phyloP scores from a whole-genome alignment of 2,113 vertebrate genomes.

The Geococcyx californianus region DNA sequence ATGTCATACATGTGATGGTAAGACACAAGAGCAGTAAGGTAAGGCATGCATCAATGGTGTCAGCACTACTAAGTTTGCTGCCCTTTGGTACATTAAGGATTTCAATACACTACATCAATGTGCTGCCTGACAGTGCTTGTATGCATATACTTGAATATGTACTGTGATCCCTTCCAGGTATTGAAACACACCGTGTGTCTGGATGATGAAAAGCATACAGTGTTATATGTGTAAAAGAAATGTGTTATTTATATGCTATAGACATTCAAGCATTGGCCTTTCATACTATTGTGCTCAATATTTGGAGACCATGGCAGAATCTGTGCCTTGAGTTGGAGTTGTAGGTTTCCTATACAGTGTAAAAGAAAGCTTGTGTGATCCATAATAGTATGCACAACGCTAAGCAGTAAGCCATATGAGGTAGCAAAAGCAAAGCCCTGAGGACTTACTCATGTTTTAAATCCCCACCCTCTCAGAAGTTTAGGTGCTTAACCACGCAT shows the following conservation, averaged over 20 bases:
- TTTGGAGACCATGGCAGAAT: not conserved
- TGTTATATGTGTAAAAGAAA: not conserved
- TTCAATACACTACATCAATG: not conserved
- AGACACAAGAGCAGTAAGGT: not conserved
- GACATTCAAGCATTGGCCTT: not conserved
- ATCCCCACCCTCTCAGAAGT: not conserved
- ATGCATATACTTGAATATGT: not conserved
- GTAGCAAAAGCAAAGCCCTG: not conserved
- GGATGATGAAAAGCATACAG: not conserved
- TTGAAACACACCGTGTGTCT: not conserved
- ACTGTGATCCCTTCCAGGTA: not conserved
- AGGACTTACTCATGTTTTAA: not conserved
- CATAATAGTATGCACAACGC: not conserved
- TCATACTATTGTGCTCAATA: not conserved
- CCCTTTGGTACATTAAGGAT: not conserved
- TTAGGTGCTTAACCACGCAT: slow-evolving; percentile 4
- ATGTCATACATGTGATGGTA: not conserved
- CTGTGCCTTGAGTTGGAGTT: not conserved
- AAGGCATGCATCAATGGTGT: not conserved
- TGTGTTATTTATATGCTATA: not conserved
- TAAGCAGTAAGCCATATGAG: not conserved
- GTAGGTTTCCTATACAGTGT: not conserved
- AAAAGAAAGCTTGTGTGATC: not conserved
- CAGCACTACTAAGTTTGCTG: not conserved
- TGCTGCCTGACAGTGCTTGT: not conserved